Percentiles rank a stretch among this genome's conserved stretches.
Evolutionary conservation across 2,797 vertebrate species (phyloP).

Genomic region (Gymnothorax javanicus): DNA sequence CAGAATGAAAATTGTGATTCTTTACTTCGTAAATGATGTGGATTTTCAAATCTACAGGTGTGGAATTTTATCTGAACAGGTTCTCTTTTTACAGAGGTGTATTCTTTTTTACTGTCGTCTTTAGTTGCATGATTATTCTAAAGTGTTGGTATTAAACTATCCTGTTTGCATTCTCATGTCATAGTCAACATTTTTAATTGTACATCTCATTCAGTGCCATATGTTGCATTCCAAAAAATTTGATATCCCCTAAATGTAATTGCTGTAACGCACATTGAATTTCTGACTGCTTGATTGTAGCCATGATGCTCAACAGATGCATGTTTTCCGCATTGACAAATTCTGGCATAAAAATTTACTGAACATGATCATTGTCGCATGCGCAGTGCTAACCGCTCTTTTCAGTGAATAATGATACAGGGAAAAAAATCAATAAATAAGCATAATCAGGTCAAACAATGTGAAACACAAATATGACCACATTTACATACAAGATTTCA

Average conservation of each 20-base stretch:
- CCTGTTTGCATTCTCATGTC: not conserved
- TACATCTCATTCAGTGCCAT: not conserved
- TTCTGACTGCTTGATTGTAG: not conserved
- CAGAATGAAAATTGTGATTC: not conserved
- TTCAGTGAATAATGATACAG: too few relatives aligned
- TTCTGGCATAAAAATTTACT: not conserved
- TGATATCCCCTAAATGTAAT: not conserved
- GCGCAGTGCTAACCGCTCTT: too few relatives aligned
- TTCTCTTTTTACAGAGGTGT: not conserved
- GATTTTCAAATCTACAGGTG: not conserved
- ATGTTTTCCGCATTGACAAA: not conserved
- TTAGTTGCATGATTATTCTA: not conserved
- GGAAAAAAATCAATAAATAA: too few relatives aligned
- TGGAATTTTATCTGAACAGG: not conserved
- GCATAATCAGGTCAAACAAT: too few relatives aligned
- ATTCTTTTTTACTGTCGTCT: not conserved
- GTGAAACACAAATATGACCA: too few relatives aligned
- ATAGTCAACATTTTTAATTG: not conserved
- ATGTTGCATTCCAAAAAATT: not conserved
- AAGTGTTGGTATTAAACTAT: not conserved
- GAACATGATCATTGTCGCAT: not conserved
- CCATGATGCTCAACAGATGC: not conserved
- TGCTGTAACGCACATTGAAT: not conserved
- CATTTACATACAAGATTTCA: too few relatives aligned
- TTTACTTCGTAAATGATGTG: not conserved